These are phyloP conservation scores for Drymonia ruficornis DNA, from an alignment of 2,888 invertebrate species.

Conservation along the genomic window DNA sequence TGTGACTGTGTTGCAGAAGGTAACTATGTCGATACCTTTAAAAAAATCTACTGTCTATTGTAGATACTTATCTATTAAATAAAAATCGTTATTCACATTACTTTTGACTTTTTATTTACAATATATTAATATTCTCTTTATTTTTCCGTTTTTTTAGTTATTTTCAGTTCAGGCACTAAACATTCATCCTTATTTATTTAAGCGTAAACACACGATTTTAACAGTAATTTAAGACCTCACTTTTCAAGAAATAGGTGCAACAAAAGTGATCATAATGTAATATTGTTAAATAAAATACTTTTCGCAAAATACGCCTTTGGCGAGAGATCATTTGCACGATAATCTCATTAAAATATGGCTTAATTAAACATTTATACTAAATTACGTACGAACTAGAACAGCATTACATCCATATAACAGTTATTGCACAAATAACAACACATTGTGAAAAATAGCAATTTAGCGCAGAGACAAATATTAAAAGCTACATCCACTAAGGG, in stretches of 20 bases:
- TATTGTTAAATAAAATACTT: constrained; percentile 53
- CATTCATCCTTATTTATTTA: constrained; percentile 53
- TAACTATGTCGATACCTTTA: too few relatives aligned
- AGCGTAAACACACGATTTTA: constrained; percentile 60
- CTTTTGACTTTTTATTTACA: constrained; percentile 79
- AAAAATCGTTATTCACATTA: constrained; percentile 47
- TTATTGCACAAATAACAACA: constrained; percentile 54
- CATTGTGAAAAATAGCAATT: constrained; percentile 36
- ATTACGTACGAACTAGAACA: constrained; percentile 44
- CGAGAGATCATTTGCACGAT: constrained; percentile 68
- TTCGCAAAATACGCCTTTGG: constrained; percentile 64
- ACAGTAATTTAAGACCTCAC: constrained; percentile 65
- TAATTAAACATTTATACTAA: constrained; percentile 52
- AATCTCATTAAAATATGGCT: constrained; percentile 71
- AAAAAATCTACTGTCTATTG: too few relatives aligned
- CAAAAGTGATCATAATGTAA: constrained; percentile 42
- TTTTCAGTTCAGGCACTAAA: constrained; percentile 77
- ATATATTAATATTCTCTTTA: constrained; percentile 82
- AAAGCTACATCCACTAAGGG: background rate
- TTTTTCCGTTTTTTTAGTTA: constrained; percentile 56
- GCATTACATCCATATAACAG: constrained; percentile 40
- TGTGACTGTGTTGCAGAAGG: too few relatives aligned
- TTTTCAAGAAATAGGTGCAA: constrained; percentile 52
- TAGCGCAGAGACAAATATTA: constrained; percentile 26
- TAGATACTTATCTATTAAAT: constrained; percentile 18